Conservation (phyloP, 2,113 vertebrate species). For the Sus scrofa region T2T-Sscrofa CM000818.6:81998001-81998500, state of each 20-base stretch:
- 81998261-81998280: background rate
- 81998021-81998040: background rate
- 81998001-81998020: background rate
- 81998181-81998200: background rate
- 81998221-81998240: background rate
- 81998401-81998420: background rate
- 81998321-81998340: background rate
- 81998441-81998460: background rate
- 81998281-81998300: background rate
- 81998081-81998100: background rate
- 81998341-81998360: background rate
- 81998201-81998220: background rate
- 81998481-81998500: background rate
- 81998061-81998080: background rate
- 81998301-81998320: background rate
- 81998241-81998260: background rate
- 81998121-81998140: background rate
- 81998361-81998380: background rate
- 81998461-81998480: background rate
- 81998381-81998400: background rate
- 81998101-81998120: constrained; percentile 2
- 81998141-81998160: background rate
- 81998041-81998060: background rate
- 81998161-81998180: background rate
- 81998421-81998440: background rate